Evolutionary conservation across 2,888 invertebrate genomes (phyloP).

Genomic region (Meiosimyza decipiens): DNA sequence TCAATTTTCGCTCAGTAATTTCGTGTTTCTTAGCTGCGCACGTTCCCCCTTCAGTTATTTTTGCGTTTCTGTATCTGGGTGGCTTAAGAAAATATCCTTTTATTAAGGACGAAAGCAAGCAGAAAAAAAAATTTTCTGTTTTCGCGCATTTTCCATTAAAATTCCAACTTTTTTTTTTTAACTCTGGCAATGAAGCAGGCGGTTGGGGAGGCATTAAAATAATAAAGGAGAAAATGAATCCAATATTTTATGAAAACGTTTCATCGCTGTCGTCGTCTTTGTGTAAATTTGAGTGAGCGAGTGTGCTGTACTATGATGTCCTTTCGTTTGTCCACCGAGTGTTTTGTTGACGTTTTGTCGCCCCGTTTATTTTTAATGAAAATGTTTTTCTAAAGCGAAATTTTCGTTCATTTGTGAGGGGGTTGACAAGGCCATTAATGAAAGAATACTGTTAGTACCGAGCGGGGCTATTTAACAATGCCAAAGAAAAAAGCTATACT

Average conservation of each 20-base stretch:
- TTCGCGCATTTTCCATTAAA: constrained; percentile 63
- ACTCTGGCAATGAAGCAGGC: constrained; percentile 10
- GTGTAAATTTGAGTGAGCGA: not conserved
- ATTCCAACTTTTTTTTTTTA: constrained; percentile 57
- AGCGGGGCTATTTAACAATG: no score
- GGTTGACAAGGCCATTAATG: constrained; percentile 14
- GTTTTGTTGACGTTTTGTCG: constrained; percentile 16
- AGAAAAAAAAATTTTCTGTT: constrained; percentile 42
- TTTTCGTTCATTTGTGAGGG: constrained; percentile 18
- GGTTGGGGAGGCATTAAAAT: constrained; percentile 45
- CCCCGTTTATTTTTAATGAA: constrained; percentile 36
- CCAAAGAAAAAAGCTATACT: not conserved
- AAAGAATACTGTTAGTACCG: not conserved
- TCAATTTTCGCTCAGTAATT: constrained; percentile 4
- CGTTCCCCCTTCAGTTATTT: constrained; percentile 29
- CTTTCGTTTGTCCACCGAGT: not conserved
- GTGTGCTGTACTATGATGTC: constrained; percentile 1
- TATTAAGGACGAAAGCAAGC: constrained; percentile 12
- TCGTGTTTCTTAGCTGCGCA: no score
- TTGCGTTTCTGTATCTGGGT: constrained; percentile 36
- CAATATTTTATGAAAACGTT: constrained; percentile 56
- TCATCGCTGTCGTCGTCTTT: constrained; percentile 16
- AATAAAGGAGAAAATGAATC: constrained; percentile 63
- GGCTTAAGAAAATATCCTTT: constrained; percentile 38
- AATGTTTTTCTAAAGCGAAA: constrained; percentile 38